Evolutionary conservation across 2,113 vertebrate species (phyloP), one percentile per base, ranked within the genome.

Genomic region (Hemibates koningsi): DNA sequence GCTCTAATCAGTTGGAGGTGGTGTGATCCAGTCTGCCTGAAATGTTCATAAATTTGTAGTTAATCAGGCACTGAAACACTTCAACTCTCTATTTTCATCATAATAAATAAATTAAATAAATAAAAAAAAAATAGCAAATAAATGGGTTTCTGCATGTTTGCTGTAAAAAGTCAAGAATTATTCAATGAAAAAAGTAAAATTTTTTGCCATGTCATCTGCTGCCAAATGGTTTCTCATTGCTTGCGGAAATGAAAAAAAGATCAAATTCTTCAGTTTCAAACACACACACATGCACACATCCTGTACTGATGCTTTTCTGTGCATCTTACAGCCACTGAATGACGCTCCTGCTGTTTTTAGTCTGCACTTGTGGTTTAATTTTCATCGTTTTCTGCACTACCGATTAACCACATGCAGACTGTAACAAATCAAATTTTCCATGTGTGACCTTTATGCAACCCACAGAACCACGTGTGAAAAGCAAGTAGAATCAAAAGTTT

Each of bases 271-370:
- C 1, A 0, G 63, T 21, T 68, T 68, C 63, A 41, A 68, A 68
- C 63, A 66, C 19, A 66, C 32, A 63, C 59, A 66, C 61, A 38
- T 2, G 10, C 61, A 66, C 61, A 13, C 34, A 66, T 68, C 34
- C 63, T 41, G 19, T 68, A 41, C 0, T 38, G 19, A 68, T 21
- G 63, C 19, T 68, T 68, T 21, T 68, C 63, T 68, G 11, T 68
- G 63, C 63, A 41, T 13, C 63, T 3, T 68, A 68, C 19, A 41
- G 34, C 19, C 34, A 21, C 4, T 68, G 63, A 68, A 68, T 8
- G 0, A 68, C 1, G 34, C 0, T 68, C 63, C 11, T 21, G 63
- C 63, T 41, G 34, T 2, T 66, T 68, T 68, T 0, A 41, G 0
- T 68, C 63, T 0, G 63, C 34, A 68, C 34, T 41, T 71, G 38